Evolutionary conservation across 2,113 vertebrate species (phyloP), one percentile per base, ranked within the genome.

Genomic region (Semicossyphus pulcher): DNA sequence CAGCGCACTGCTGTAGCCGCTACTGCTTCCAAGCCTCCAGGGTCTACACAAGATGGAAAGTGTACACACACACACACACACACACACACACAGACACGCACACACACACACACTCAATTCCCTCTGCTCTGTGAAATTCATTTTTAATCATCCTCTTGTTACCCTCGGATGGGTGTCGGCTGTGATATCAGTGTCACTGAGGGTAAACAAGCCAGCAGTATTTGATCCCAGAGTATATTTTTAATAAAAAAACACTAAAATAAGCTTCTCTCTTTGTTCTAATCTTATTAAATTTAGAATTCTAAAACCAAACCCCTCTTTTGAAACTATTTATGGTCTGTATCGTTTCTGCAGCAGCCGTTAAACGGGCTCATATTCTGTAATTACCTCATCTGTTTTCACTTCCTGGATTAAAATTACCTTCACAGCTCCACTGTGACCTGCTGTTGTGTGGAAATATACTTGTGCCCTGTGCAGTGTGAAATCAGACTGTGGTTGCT

Each of bases 1-100:
- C 76, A 79, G 70, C 14, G 3, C 74, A 47, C 60, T 85, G 83
- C 75, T 86, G 81, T 76, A 63, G 78, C 54, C 80, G 72, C 69
- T 64, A n/a, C 78, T 54, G 83, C 75, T 47, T 81, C 58, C 70
- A 81, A 48, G 65, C 72, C 81, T 66, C 29, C 45, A 54, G 79
- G 82, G 49, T 44, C 15, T 65, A 8, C 0, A 54, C 62, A 9
- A 41, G 4, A 72, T 32, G 68, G 16, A 36, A 47, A n/a, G 66
- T 66, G 67, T 44, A 65, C 68, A 31, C 32, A 20, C 28, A 21
- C 25, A 26, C 41, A 26, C 49, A 48, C 53, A 54, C 72, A 52
- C 57, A 49, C 49, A 47, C 49, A 44, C 61, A 65, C 29, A 45
- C 49, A 31, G 49, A 21, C 53, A 18, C 65, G 25, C 32, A 25